phyloP scores from a whole-genome alignment of 2,888 invertebrate genomes.

The Drosophila neutralis region DNA sequence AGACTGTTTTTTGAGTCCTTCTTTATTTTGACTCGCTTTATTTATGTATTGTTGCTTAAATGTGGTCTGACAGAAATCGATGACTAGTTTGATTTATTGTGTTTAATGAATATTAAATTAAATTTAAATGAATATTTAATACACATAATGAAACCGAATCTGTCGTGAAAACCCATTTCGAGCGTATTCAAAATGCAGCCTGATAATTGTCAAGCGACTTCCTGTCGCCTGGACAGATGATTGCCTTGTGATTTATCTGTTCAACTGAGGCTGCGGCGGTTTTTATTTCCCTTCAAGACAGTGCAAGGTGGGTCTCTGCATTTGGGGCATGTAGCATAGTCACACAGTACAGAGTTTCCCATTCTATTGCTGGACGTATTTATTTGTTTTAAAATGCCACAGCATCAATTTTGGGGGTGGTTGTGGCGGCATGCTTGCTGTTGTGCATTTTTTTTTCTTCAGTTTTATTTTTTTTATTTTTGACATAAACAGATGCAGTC shows the following conservation, averaged over 20 bases:
- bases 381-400: conserved; percentile 55
- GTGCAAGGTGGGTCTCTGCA: neutral
- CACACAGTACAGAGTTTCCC: neutral
- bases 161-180: neutral
- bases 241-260: conserved; percentile 45
- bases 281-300: conserved; percentile 1
- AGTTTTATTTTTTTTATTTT: conserved; percentile 4
- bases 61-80: neutral
- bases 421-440: conserved; percentile 14
- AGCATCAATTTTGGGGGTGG: neutral
- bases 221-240: conserved; percentile 42
- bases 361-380: conserved; percentile 60
- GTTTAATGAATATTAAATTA: neutral
- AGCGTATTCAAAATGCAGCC: conserved; percentile 5
- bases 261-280: conserved; percentile 19
- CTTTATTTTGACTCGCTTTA: neutral
- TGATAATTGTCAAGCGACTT: conserved; percentile 26
- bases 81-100: neutral
- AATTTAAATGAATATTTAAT: too few relatives aligned
- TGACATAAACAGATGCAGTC: conserved; percentile 50
- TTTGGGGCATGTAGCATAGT: neutral
- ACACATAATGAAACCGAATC: too few relatives aligned
- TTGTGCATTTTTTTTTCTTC: conserved; percentile 41
- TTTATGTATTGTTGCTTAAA: neutral
- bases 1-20: neutral